These are phyloP conservation scores for Merops nubicus DNA, from an alignment of 2,113 vertebrate genomes.

Conservation along the genomic window DNA sequence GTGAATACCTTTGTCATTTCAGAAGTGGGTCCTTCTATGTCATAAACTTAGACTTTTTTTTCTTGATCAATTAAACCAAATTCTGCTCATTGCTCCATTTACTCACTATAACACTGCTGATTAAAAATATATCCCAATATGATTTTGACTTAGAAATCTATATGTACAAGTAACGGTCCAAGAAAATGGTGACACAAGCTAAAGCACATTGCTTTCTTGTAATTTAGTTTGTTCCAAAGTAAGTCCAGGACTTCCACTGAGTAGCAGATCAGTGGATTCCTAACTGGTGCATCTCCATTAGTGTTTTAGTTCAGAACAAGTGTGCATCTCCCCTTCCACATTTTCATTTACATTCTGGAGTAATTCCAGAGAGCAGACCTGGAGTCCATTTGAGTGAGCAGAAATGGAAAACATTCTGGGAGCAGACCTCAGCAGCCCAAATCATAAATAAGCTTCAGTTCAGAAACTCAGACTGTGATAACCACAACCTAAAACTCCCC, in stretches of 20 bases:
- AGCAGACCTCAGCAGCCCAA: background rate
- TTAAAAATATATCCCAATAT: background rate
- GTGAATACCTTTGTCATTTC: background rate
- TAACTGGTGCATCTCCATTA: background rate
- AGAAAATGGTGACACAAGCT: background rate
- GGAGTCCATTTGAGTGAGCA: background rate
- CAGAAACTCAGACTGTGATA: background rate
- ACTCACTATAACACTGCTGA: fast-evolving
- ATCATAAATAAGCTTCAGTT: fast-evolving
- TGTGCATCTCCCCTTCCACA: background rate
- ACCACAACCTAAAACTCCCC: background rate
- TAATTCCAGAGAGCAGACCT: background rate
- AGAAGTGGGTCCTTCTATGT: background rate
- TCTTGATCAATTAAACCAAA: background rate
- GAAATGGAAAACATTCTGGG: background rate
- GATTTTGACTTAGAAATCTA: background rate
- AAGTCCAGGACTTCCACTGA: background rate
- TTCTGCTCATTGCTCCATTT: background rate
- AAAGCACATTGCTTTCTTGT: background rate
- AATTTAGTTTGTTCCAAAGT: background rate
- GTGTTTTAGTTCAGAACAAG: background rate
- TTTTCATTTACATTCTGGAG: background rate
- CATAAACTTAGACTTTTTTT: background rate
- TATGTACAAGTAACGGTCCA: background rate
- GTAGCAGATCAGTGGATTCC: background rate